Base-by-base conservation (phyloP, 2,113 vertebrate species). In the Acanthochromis polyacanthus region DNA sequence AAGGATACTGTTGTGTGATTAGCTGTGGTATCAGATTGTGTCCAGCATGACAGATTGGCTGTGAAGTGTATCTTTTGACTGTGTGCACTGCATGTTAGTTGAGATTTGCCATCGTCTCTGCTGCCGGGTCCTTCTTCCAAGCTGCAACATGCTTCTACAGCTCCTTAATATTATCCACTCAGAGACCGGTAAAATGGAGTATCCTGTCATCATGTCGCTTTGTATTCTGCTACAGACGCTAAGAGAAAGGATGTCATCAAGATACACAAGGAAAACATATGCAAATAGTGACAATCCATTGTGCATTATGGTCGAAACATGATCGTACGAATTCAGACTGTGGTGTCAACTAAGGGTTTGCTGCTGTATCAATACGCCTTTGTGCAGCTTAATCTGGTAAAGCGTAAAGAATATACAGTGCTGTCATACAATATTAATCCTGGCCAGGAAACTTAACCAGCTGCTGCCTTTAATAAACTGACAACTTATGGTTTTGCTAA, bases 381-480 rank as follows among this genome's bases (percentile, higher is more conserved):
- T 69, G 62, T 20, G 20, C 71, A 15, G 16, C 73, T 78, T 81
- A 67, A 73, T 80, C 81, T 81, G 75, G 69, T 87, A 75, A 79
- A 63, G 68, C 74, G 70, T 84, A 19, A 83, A 73, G 61, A 84
- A 70, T 51, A 80, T 73, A 81, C 78, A 51, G 40, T 22, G 48
- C 4, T n/a, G 58, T 82, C 62, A 85, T 88, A 6, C 64, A 84
- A 82, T 86, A 89, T 85, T 83, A 67, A 84, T 89, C 59, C 48
- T 7, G 52, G 64, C 51, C 73, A 77, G 51, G 76, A 60, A 88
- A 89, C 65, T 52, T 83, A 81, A 80, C 71, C 83, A 88, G 88
- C 85, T 85, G 85, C 88, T 86, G 80, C 76, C 67, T 84, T 82
- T 78, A 79, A 75, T 36, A 73, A 88, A 85, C 63, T 79, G 83